Evolutionary conservation across 2,113 vertebrate species (phyloP).

Genomic region (Chloropsis hardwickii): DNA sequence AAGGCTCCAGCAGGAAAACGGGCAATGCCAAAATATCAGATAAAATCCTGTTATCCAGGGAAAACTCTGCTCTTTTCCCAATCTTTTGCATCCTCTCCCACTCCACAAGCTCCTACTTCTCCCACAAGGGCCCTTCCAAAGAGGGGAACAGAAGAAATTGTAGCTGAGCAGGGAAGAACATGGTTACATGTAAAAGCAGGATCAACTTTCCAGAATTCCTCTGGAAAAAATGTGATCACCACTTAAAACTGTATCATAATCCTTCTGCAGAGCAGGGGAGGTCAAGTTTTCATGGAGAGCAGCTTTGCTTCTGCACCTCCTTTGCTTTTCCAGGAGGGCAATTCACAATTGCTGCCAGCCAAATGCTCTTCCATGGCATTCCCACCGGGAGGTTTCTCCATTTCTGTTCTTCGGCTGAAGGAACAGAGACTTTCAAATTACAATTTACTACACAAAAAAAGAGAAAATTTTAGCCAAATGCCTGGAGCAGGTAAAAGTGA

Average conservation of each 20-base stretch:
- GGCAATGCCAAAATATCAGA: neutral
- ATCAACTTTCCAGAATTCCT: neutral
- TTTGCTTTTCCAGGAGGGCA: neutral
- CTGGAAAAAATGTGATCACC: neutral
- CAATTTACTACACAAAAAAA: neutral
- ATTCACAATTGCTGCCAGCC: neutral
- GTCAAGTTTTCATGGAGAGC: neutral
- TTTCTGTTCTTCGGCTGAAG: neutral
- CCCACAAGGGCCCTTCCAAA: neutral
- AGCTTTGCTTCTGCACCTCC: neutral
- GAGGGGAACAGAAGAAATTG: neutral
- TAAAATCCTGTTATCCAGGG: neutral
- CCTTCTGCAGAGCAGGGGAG: neutral
- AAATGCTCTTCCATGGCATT: neutral
- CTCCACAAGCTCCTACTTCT: neutral
- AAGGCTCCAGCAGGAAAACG: neutral
- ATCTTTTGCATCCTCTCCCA: neutral
- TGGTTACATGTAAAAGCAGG: neutral
- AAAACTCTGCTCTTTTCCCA: neutral
- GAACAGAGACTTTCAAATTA: neutral
- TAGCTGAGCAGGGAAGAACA: neutral
- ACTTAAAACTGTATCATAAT: neutral
- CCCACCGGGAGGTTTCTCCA: neutral
- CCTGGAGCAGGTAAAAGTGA: neutral
- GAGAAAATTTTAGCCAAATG: neutral